phyloP scores from a whole-genome alignment of 2,888 invertebrate species.

The Catotricha subobsoleta region DNA sequence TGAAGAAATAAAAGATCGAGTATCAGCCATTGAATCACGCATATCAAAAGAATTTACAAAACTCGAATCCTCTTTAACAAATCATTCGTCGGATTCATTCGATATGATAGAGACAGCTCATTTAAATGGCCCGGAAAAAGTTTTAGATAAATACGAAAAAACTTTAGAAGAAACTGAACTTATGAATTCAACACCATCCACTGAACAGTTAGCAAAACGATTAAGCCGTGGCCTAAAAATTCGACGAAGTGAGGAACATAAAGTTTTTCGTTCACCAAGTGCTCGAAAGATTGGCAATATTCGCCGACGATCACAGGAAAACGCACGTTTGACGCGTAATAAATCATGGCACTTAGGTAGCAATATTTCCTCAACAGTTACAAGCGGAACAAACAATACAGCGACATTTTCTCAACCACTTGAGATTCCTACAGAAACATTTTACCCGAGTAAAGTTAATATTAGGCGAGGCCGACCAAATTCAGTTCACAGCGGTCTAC shows the following conservation, averaged over 20 bases:
- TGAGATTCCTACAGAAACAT: too few relatives aligned
- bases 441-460: too few relatives aligned
- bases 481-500: conserved; percentile 28
- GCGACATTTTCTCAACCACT: too few relatives aligned
- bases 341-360: conserved; percentile 43
- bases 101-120: conserved; percentile 10
- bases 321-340: conserved; percentile 34
- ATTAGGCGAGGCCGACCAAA: conserved; percentile 35
- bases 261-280: conserved; percentile 60
- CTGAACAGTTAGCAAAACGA: conserved; percentile 51
- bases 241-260: conserved; percentile 46
- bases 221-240: conserved; percentile 58
- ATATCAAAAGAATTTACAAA: conserved; percentile 46
- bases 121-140: conserved; percentile 36
- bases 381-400: too few relatives aligned
- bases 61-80: conserved; percentile 4
- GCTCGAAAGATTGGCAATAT: conserved; percentile 63
- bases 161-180: conserved; percentile 47
- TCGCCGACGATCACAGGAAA: conserved; percentile 51
- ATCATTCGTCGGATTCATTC: conserved; percentile 5
- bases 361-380: background rate
- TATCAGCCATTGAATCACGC: conserved; percentile 51
- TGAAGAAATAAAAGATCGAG: conserved; percentile 57
- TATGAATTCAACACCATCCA: conserved; percentile 23
- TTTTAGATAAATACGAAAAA: conserved; percentile 55